These are phyloP conservation scores for Notothenia coriiceps DNA, from an alignment of 2,113 vertebrate species.

Conservation along the genomic window DNA sequence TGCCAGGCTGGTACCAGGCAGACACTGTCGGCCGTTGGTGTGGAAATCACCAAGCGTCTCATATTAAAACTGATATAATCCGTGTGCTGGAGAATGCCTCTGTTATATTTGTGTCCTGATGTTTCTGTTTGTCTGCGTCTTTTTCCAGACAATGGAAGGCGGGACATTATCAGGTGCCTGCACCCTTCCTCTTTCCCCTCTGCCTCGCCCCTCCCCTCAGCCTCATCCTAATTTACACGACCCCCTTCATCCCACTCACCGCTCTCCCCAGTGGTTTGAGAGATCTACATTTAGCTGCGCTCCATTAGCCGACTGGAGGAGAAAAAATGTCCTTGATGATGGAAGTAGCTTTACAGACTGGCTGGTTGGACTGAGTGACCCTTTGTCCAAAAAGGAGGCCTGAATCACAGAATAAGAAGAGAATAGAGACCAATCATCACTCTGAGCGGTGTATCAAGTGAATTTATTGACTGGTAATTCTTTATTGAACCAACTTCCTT, in stretches of 20 bases:
- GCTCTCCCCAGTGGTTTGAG: conserved; percentile 59
- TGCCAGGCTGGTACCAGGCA: conserved; percentile 58
- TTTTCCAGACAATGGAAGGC: conserved; percentile 68
- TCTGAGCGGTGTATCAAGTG: conserved; percentile 1
- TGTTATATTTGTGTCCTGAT: conserved; percentile 38
- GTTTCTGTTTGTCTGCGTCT: conserved; percentile 55
- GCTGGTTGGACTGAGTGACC: conserved; percentile 11
- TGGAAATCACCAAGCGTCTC: conserved; percentile 9
- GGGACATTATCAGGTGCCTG: conserved; percentile 60
- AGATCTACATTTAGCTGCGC: conserved; percentile 69
- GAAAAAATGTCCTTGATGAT: conserved; percentile 49
- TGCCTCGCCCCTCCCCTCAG: neutral
- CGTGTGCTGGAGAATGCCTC: conserved; percentile 27
- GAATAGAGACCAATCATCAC: conserved; percentile 6
- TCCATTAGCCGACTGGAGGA: conserved; percentile 65
- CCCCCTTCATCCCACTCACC: conserved; percentile 61
- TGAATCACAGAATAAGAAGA: conserved; percentile 27
- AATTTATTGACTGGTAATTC: conserved; percentile 5
- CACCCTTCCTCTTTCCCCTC: conserved; percentile 67
- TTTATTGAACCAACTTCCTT: neutral
- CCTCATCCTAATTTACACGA: conserved; percentile 67
- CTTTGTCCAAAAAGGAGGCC: conserved; percentile 37
- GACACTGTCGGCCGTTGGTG: conserved; percentile 3
- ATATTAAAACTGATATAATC: conserved; percentile 13
- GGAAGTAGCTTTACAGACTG: conserved; percentile 55